These are phyloP conservation scores for Drosophila anomelani DNA, from an alignment of 2,888 invertebrate genomes.

Conservation along the genomic window DNA sequence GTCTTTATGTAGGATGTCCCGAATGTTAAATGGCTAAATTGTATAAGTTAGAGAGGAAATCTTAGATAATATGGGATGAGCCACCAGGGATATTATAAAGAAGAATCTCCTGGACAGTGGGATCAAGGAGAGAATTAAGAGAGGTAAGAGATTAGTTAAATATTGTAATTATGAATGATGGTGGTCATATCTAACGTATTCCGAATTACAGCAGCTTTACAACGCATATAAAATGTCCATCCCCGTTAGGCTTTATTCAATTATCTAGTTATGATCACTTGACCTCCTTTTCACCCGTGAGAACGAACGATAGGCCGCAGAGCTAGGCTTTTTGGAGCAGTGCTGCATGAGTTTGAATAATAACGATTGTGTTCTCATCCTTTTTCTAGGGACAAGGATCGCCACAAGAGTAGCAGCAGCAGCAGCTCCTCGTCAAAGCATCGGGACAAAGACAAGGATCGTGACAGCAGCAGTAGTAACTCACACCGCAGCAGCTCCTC, in stretches of 20 bases:
- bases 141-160: neutral
- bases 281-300: constrained; percentile 16
- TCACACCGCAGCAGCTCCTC: constrained; percentile 72
- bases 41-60: neutral
- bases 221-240: neutral
- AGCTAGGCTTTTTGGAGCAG: neutral
- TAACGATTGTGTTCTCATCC: neutral
- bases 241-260: constrained; percentile 15
- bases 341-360: neutral
- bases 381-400: constrained; percentile 80
- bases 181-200: neutral
- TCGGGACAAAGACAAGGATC: constrained; percentile 83
- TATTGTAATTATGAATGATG: neutral
- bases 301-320: neutral
- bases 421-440: constrained; percentile 64
- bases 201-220: neutral
- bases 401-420: constrained; percentile 85
- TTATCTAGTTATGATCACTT: constrained; percentile 14
- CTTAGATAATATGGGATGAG: neutral
- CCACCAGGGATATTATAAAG: neutral
- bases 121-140: no score
- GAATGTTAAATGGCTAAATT: neutral
- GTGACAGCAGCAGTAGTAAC: constrained; percentile 79
- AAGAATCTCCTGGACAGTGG: neutral
- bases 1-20: neutral